Evolutionary conservation across 1,140 invertebrate species (phyloP).

Genomic region (Drosophila subpulchrella): DNA sequence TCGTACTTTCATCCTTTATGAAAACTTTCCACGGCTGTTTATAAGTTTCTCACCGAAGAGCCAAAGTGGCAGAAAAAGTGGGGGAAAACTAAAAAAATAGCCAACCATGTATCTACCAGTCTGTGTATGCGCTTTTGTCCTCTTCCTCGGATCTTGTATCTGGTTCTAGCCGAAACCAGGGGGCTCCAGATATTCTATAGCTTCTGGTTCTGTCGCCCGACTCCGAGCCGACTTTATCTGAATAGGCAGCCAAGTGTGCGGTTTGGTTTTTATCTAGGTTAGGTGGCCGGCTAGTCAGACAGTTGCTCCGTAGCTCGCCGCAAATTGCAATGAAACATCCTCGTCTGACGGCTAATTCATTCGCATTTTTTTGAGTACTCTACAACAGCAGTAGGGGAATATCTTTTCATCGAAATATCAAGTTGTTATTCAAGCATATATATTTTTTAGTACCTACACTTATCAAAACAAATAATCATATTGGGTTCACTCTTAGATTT

Average conservation of each 20-base stretch:
- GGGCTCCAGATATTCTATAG: slow-evolving; percentile 21
- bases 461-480: too few species aligned
- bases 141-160: slow-evolving; percentile 51
- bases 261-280: slow-evolving; percentile 72
- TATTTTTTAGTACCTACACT: too few species aligned
- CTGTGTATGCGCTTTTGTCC: slow-evolving; percentile 69
- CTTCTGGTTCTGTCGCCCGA: slow-evolving; percentile 30
- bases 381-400: background rate
- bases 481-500: too few species aligned
- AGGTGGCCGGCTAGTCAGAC: slow-evolving; percentile 41
- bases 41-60: slow-evolving; percentile 61
- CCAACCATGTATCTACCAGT: slow-evolving; percentile 65
- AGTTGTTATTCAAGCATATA: background rate
- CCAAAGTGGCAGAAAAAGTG: slow-evolving; percentile 24
- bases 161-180: slow-evolving; percentile 10
- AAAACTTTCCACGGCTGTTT: slow-evolving; percentile 78
- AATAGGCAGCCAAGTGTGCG: slow-evolving; percentile 77
- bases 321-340: slow-evolving; percentile 52
- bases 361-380: slow-evolving; percentile 48
- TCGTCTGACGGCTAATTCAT: slow-evolving; percentile 70
- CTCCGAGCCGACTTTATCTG: slow-evolving; percentile 40
- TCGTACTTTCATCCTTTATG: slow-evolving; percentile 72
- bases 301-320: slow-evolving; percentile 25
- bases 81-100: slow-evolving; percentile 18
- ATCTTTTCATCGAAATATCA: background rate